Base-by-base conservation (phyloP, 2,797 vertebrate species). In the Gephyroberyx darwinii region DNA sequence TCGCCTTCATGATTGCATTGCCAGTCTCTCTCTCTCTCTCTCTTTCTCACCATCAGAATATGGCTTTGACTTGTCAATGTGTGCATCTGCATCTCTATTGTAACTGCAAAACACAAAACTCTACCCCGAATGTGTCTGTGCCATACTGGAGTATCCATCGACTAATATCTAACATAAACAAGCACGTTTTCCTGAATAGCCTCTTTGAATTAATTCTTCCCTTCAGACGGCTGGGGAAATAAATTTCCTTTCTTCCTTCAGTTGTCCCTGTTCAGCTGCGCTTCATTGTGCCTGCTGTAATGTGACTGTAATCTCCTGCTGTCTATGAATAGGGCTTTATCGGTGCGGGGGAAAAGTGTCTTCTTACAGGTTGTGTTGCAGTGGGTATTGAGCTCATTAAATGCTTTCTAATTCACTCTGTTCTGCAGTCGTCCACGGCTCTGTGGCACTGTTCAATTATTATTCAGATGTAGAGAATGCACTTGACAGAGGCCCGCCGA, bases 351-450 rank as follows among this genome's bases (percentile, higher is more conserved):
- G 50, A 78, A 58, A 83, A 84, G 83, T 63, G 80, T 84, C 88
- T 86, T 45, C 82, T 83, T 73, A 75, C 85, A 77, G 84, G 82
- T 83, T 80, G 80, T 84, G 81, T 82, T 86, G 81, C 77, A 41
- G 50, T n/a, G 78, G 74, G 81, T 78, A 80, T 80, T 86, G 77
- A 91, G 84, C 88, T 90, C 88, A 88, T 89, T 90, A 87, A 89
- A 82, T 17, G 71, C 79, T 81, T 72, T 78, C 71, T 88, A 87
- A 92, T 90, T 89, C 90, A 86, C 88, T 85, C 83, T 74, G 75
- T 80, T 81, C 79, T 72, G 75, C 69, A 22, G 59, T 41, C 74
- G 67, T 75, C 83, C 56, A 30, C 31, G 41, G 71, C 83, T 81
- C 84, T 7, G 48, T 65, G 78, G 78, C 78, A 53, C 57, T 82